A percentile compares a stretch with the other conserved stretches of the same genome.
Conservation (phyloP, 2,113 vertebrate genomes). For the Ptilorrhoa leucosticta region DNA sequence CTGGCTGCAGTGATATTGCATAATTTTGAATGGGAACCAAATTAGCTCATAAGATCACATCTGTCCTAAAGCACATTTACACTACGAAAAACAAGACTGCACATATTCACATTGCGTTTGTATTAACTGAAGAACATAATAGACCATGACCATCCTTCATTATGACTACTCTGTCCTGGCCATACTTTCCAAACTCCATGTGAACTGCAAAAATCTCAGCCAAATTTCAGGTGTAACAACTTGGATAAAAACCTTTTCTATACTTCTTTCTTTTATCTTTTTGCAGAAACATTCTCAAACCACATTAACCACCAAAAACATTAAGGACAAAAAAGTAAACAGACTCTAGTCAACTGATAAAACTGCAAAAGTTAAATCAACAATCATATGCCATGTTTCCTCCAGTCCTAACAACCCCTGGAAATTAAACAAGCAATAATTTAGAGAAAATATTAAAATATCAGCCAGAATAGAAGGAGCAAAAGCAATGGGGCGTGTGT, state of each 20-base stretch:
- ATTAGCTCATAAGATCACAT: not conserved
- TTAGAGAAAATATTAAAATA: not conserved
- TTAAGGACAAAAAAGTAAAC: not conserved
- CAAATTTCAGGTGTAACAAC: not conserved
- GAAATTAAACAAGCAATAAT: not conserved
- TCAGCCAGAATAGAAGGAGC: not conserved
- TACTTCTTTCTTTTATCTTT: not conserved
- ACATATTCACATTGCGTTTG: not conserved
- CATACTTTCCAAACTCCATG: not conserved
- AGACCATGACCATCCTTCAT: not conserved
- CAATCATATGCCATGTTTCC: not conserved
- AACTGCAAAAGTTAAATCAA: not conserved
- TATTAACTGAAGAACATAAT: not conserved
- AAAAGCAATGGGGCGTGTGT: fast-evolving
- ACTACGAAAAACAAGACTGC: not conserved
- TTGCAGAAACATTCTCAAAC: not conserved
- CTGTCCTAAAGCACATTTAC: not conserved
- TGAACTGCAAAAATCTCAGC: not conserved
- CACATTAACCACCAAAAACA: not conserved
- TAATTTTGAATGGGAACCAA: not conserved
- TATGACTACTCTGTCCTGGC: fast-evolving
- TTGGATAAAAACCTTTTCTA: not conserved
- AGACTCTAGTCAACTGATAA: not conserved
- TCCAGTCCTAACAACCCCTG: not conserved
- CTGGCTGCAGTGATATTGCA: not conserved